Evolutionary conservation across 2,113 vertebrate genomes (phyloP), one percentile per base, ranked within the genome.

Genomic region (Petroica traversi): DNA sequence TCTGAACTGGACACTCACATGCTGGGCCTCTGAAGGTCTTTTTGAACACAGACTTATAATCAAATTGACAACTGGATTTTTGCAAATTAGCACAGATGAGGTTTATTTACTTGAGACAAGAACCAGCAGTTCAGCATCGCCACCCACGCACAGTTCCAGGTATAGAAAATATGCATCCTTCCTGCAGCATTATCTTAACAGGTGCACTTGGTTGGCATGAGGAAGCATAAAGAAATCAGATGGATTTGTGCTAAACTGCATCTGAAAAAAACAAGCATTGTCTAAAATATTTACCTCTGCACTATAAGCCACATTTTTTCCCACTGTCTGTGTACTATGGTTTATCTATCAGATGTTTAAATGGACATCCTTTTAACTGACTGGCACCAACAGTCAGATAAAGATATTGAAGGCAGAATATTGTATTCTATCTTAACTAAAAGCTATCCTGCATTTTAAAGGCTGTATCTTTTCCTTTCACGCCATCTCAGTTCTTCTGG

Each of bases 331-430:
- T 59, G 45, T 72, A 58, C 43, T 40, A 25, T 5, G 1, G 34
- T 52, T 87, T 52, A 46, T 81, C 88, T 72, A 61, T 73, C 38
- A 55, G 55, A 73, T 87, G 55, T 88, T 93, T 78, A 84, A 84
- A 86, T 67, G 55, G 89, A 64, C 71, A 87, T 85, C 59, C 38
- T 91, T 95, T 96, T 51, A 88, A 81, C 45, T 31, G 76, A 92
- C 64, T 92, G n/a, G 33, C 96, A 82, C 72, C 90, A 95, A 80
- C 61, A 74, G 41, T 24, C 52, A 77, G 89, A 89, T 85, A 89
- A 87, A 93, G 64, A 61, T 74, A 84, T 7, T 91, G 43, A 92
- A 93, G 76, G 34, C 6, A 61, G 22, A 77, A 38, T 41, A 95
- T 79, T 38, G 9, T 76, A 86, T 61, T 74, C 40, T 64, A 38